Evolutionary conservation across 1,140 invertebrate species (phyloP), one percentile per base, ranked within the genome.

Genomic region (Grapholita molesta): DNA sequence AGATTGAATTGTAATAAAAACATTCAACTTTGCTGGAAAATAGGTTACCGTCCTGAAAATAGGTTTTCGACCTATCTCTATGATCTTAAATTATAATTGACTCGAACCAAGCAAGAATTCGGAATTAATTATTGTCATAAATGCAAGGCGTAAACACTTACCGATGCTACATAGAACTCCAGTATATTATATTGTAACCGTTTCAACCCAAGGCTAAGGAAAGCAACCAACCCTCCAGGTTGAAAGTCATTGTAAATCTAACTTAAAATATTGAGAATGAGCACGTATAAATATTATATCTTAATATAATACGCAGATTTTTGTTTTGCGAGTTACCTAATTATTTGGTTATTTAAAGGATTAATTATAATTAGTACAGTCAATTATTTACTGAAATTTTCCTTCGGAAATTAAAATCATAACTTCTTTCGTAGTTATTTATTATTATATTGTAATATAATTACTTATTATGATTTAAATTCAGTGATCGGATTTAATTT

Each of bases 361-460:
- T 61, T 55, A 18, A 18, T 35, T 11, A 11, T 48, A 9, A 18
- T 28, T 61, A 30, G 8, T 61, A 61, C 21, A 61, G 55, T 61
- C 25, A 61, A 61, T 61, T 61, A 61, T 61, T n/a, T n/a, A n/a
- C n/a, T n/a, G n/a, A n/a, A n/a, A n/a, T n/a, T 25, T 28, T 30
- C 15, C 30, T 32, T 61, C 30, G 55, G 55, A 61, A 15, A 61
- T 32, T 5, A 28, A 61, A 32, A 21, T 61, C 28, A 28, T 61
- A 0, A 1, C 30, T 61, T 18, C 25, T 15, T 48, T n/a, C n/a
- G n/a, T 30, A 21, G 21, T 48, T 21, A 48, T 18, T 21, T 38
- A 12, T 12, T 38, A 18, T 42, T 30, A 35, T 0, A 38, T n/a
- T 15, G 9, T 15, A 38, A 38, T 48, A 21, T 18, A 42, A 42